Conservation (phyloP, 2,113 vertebrate genomes). For the Strigops habroptila region DNA sequence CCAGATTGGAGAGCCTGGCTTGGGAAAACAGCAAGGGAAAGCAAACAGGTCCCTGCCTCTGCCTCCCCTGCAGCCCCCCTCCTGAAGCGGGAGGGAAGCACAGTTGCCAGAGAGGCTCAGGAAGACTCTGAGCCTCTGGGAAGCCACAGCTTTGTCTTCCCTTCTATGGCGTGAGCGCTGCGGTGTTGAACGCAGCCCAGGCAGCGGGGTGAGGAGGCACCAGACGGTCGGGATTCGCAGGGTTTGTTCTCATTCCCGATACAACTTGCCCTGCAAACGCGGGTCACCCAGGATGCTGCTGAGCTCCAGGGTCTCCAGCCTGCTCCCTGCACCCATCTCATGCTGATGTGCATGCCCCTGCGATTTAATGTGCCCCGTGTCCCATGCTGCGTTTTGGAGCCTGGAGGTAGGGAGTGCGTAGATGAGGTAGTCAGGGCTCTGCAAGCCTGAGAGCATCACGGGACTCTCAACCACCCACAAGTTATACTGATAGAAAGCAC, state of each 20-base stretch:
- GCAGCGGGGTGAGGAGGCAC: neutral
- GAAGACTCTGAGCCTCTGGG: neutral
- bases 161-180: slow-evolving; percentile 37
- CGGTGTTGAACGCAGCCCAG: neutral
- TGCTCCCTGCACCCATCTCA: neutral
- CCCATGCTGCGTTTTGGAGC: neutral
- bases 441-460: accelerated
- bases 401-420: accelerated
- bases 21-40: neutral
- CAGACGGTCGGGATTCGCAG: neutral
- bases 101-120: slow-evolving; percentile 10
- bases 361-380: accelerated
- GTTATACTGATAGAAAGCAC: neutral
- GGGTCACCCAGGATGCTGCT: neutral
- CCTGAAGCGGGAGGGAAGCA: neutral
- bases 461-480: neutral
- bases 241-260: neutral
- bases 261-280: accelerated
- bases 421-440: accelerated
- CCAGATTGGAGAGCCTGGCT: neutral
- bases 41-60: neutral
- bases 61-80: slow-evolving; percentile 2
- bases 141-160: slow-evolving; percentile 28
- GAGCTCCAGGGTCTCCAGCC: neutral
- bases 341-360: neutral